Evolutionary conservation across 2,797 vertebrate genomes (phyloP), one percentile per base, ranked within the genome.

Genomic region (Anguilla marmorata): DNA sequence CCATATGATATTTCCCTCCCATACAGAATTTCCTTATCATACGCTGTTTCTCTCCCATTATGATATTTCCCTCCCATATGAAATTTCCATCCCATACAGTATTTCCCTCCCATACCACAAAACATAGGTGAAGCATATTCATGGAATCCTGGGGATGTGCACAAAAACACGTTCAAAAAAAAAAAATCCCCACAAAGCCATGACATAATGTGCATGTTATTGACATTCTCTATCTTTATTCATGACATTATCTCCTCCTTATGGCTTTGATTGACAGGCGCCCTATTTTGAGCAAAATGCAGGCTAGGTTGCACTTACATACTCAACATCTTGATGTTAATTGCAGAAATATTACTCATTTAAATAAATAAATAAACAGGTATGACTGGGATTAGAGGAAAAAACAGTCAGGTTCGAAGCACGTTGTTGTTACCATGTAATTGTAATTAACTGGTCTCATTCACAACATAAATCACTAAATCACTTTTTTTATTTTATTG

Each of bases 371-470:
- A 60, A 56, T 37, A 30, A 9, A 27, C 19, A 58, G 41, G 45
- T 30, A 19, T 79, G 33, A 60, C 74, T 66, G 24, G 52, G 76
- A 87, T 37, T 48, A n/a, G 45, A 83, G 41, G 56, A 21, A 52
- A 82, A 74, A 87, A 45, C 56, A 76, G 24, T 52, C 79, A 37
- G 33, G 52, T 56, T 63, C 6, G 41, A 87, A 83, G 63, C n/a
- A n/a, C 52, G 0, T 27, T n/a, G 8, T 16, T 48, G 37, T 24
- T 16, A 2, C 12, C 80, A 83, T 24, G n/a, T 21, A 50, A 30
- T 16, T 84, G 12, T 45, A 45, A 74, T 3, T 50, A 50, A 27
- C 54, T 19, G 3, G 50, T 54, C 21, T 54, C 30, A 30, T 4
- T 19, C 21, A 27, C 48, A 52, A 52, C 50, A 52, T 52, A 52